phyloP scores from a whole-genome alignment of 2,113 vertebrate genomes.

The Acrocephalus kingi region DNA sequence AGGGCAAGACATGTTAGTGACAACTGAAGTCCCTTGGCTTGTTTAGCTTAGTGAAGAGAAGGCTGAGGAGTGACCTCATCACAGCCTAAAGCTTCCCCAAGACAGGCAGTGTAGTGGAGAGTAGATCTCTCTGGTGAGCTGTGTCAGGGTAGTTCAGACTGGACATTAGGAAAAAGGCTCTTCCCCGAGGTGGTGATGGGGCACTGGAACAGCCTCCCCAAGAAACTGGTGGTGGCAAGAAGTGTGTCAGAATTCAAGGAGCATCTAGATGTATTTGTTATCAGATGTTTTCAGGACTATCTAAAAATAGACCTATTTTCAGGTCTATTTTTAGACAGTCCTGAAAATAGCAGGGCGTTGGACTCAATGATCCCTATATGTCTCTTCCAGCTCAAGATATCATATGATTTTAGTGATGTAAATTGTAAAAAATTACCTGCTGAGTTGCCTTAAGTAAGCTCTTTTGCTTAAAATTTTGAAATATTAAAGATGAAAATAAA shows the following conservation, averaged over 20 bases:
- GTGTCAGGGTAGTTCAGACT: neutral
- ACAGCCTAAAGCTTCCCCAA: neutral
- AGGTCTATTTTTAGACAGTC: neutral
- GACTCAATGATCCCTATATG: neutral
- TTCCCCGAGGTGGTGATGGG: neutral
- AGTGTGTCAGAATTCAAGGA: neutral
- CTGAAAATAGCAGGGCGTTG: neutral
- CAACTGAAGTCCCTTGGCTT: neutral
- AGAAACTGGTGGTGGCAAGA: neutral
- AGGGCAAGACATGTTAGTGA: neutral
- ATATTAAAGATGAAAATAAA: neutral
- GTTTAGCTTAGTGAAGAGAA: neutral
- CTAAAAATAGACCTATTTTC: too few relatives aligned
- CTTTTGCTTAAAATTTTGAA: neutral
- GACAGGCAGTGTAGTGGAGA: neutral
- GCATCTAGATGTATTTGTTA: rapidly evolving
- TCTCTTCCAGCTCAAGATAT: neutral
- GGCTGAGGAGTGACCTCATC: neutral
- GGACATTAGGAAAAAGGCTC: neutral
- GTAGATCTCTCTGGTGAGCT: neutral
- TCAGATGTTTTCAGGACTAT: too few relatives aligned
- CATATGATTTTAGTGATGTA: neutral
- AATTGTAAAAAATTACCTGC: neutral
- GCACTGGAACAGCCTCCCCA: neutral
- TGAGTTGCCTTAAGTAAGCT: neutral